Evolutionary conservation across 2,113 vertebrate species (phyloP), one percentile per base, ranked within the genome.

Genomic region (Agelaius tricolor): DNA sequence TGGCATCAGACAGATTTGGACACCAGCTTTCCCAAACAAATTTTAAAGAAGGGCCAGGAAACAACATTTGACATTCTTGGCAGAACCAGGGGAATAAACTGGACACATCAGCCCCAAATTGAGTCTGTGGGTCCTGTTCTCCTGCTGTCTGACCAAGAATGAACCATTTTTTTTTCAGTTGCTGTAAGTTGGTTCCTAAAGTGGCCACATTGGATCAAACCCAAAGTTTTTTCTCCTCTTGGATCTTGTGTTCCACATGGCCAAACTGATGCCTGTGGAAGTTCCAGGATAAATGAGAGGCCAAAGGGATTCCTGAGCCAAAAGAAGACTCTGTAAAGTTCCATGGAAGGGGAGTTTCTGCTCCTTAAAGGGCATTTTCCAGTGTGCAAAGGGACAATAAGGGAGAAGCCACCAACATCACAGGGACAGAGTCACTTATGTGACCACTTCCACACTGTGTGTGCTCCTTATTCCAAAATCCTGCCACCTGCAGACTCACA

Each of bases 221-320:
- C 17, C 22, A 22, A 47, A n/a, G 3, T 4, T 15, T 43, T 37
- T 24, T n/a, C 9, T 81, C 8, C 33, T 65, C n/a, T 19, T 63
- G 28, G 13, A 12, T 55, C 20, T 79, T 26, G 4, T 49, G 23
- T 63, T 67, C 39, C 69, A 57, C 2, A 2, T 51, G 66, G 51
- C 18, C 6, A 44, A 66, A 65, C 9, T n/a, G 35, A 35, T 15
- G 11, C 23, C 41, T 41, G n/a, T 66, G 41, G 41, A 58, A 69
- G 41, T 15, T 39, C 2, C 19, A 18, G 55, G 14, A 7, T 1
- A 28, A 82, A 3, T 1, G 0, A 30, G 15, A 43, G 11, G 30
- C 37, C 21, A 15, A n/a, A 15, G 7, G 30, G 24, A 33, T 61
- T 68, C 49, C 41, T 61, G 15, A 85, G 13, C 17, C 46, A 61